A percentile compares a stretch with the other conserved stretches of the same genome.
Evolutionary conservation across 2,888 invertebrate species (phyloP).

Genomic region (Pheosia tremula): DNA sequence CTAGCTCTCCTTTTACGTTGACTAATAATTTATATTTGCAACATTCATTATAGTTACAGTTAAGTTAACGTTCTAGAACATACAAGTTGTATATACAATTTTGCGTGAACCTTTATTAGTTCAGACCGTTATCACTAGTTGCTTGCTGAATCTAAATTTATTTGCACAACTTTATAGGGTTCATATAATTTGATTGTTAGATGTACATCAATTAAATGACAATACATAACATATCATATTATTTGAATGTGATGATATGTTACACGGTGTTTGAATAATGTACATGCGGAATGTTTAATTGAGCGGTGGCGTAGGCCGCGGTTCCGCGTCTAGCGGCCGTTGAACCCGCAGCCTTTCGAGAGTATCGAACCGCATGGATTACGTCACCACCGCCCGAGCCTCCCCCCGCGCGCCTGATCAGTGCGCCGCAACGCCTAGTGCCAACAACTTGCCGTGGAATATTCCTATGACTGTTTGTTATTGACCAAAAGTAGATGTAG

Average conservation of each 20-base stretch:
- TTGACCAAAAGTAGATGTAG: slow-evolving; percentile 37
- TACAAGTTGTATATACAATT: slow-evolving; percentile 1
- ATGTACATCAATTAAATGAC: neutral
- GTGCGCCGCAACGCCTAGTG: slow-evolving; percentile 43
- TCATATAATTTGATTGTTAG: neutral
- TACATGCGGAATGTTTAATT: slow-evolving; percentile 77
- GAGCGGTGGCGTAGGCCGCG: slow-evolving; percentile 75
- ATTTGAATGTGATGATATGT: slow-evolving; percentile 31
- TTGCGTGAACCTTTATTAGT: slow-evolving; percentile 2
- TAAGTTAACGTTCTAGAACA: slow-evolving; percentile 20
- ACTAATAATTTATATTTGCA: slow-evolving; percentile 29
- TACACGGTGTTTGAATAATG: slow-evolving; percentile 48
- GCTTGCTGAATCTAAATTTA: neutral
- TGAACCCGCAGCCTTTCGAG: slow-evolving; percentile 78
- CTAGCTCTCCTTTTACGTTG: slow-evolving; percentile 21
- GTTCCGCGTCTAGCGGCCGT: slow-evolving; percentile 81
- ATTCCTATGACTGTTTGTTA: slow-evolving; percentile 46
- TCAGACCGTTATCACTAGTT: neutral
- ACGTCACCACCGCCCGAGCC: slow-evolving; percentile 77
- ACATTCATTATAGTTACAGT: slow-evolving; percentile 32
- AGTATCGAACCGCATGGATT: slow-evolving; percentile 74
- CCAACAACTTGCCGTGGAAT: slow-evolving; percentile 49
- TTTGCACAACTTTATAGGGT: no score
- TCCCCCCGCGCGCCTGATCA: slow-evolving; percentile 47
- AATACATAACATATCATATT: slow-evolving; percentile 10